phyloP scores from a whole-genome alignment of 2,888 invertebrate species.

The Quadroppia sp. region DNA sequence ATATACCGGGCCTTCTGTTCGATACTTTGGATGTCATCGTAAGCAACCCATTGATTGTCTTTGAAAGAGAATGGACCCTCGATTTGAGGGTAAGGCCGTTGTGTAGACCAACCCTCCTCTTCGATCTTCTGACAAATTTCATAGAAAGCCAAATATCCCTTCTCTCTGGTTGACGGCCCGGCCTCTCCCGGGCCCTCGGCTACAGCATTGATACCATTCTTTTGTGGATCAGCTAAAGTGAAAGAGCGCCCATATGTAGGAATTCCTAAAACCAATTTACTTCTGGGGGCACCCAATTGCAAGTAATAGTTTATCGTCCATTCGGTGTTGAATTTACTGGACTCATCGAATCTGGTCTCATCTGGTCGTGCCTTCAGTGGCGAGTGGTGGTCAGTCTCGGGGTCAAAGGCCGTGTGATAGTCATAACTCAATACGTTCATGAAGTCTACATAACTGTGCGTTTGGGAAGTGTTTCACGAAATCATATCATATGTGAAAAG shows the following conservation, averaged over 20 bases:
- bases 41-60: slow-evolving; percentile 89
- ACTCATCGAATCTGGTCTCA: slow-evolving; percentile 79
- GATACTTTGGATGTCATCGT: slow-evolving; percentile 79
- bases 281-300: slow-evolving; percentile 52
- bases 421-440: slow-evolving; percentile 87
- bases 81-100: slow-evolving; percentile 71
- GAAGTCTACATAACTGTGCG: slow-evolving; percentile 74
- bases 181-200: slow-evolving; percentile 86
- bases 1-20: slow-evolving; percentile 77
- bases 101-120: slow-evolving; percentile 73
- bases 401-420: slow-evolving; percentile 86
- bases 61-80: slow-evolving; percentile 86
- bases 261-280: slow-evolving; percentile 54
- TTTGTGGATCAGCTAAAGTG: slow-evolving; percentile 67
- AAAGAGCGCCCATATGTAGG: slow-evolving; percentile 75
- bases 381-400: slow-evolving; percentile 84
- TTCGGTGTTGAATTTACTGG: slow-evolving; percentile 74
- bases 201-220: slow-evolving; percentile 66
- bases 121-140: slow-evolving; percentile 84
- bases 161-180: slow-evolving; percentile 84
- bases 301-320: slow-evolving; percentile 54
- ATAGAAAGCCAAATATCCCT: slow-evolving; percentile 86
- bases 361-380: slow-evolving; percentile 71
- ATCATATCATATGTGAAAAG: too few species aligned
- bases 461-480: too few species aligned